Base-by-base conservation (phyloP, 2,797 vertebrate species). In the Sandelia bainsii region DNA sequence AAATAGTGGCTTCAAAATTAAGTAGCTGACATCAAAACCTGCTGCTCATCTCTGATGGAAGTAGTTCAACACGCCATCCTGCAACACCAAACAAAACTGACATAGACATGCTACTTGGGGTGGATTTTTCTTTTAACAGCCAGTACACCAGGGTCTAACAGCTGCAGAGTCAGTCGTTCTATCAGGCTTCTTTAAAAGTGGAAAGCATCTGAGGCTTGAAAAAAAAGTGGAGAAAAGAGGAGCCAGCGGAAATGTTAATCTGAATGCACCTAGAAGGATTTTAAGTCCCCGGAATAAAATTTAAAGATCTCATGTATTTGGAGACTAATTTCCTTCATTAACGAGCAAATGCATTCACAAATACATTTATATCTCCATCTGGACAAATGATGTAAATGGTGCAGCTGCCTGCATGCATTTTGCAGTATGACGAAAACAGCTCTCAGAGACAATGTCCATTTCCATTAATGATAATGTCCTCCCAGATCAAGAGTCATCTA, bases 81-180 rank as follows among this genome's bases (percentile, higher is more conserved):
- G 19, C 8, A 5, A 23, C 12, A 34, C 39, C 29, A 48, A 58
- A 59, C 19, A 32, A 62, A 25, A 49, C 3, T 46, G 32, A 65
- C 37, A 54, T 48, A 23, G 32, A 65, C 37, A 54, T 48, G 29
- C 44, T 65, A 58, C 13, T 9, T 11, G 22, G 53, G 70, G 57
- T 67, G 66, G 52, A 72, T 70, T 66, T 63, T 63, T 63, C 48
- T 74, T 72, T 62, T 32, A 45, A 50, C 19, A 53, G 52, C 48
- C 68, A 44, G 23, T 5, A 48, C 16, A 42, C 19, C 10, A 62
- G 11, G 6, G 17, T 45, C 57, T 19, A 52, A 59, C 10, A 49
- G 51, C 56, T 29, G 34, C 48, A 44, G 12, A 50, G 19, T 71
- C 14, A 37, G 40, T 72, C 45, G 6, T 16, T 69, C 27, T 19